Conservation (phyloP, 2,113 vertebrate genomes). For the Neodon shergylaensis region DNA sequence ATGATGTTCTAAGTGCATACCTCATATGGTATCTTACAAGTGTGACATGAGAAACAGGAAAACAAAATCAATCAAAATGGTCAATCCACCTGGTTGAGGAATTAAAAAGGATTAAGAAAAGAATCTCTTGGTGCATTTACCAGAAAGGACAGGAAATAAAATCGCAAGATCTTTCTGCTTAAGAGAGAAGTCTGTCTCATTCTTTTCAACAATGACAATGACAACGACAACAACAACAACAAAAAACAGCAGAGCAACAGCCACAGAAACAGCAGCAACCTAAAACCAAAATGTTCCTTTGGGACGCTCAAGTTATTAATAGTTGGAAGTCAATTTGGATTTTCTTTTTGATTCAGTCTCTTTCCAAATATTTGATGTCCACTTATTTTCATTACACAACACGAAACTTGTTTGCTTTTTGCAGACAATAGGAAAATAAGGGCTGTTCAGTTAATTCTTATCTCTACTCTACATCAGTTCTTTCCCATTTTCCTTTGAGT, state of each 20-base stretch:
- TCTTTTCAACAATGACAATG: conserved; percentile 18
- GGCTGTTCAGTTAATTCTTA: conserved; percentile 42
- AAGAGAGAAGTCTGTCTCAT: conserved; percentile 11
- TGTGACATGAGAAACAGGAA: conserved; percentile 25
- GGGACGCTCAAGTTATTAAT: conserved; percentile 67
- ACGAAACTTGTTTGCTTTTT: conserved; percentile 66
- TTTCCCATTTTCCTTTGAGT: conserved; percentile 57
- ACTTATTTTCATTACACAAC: conserved; percentile 71
- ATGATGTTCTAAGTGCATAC: background rate
- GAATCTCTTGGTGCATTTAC: conserved; percentile 48
- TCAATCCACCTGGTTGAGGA: background rate
- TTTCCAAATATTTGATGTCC: conserved; percentile 73
- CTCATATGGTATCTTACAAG: background rate
- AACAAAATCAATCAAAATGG: background rate
- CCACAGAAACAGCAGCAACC: background rate
- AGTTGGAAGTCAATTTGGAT: conserved; percentile 65
- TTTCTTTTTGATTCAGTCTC: conserved; percentile 53
- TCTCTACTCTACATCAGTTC: conserved; percentile 54
- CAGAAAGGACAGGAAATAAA: conserved; percentile 45
- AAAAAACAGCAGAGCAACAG: background rate
- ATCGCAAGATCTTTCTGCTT: conserved; percentile 26
- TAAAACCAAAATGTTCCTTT: conserved; percentile 40
- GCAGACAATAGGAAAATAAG: conserved; percentile 68
- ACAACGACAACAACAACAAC: background rate
- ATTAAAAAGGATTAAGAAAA: conserved; percentile 20